Percentiles rank a stretch among this genome's conserved stretches.
Evolutionary conservation across 2,797 vertebrate genomes (phyloP).

Genomic region (Diceros bicornis): DNA sequence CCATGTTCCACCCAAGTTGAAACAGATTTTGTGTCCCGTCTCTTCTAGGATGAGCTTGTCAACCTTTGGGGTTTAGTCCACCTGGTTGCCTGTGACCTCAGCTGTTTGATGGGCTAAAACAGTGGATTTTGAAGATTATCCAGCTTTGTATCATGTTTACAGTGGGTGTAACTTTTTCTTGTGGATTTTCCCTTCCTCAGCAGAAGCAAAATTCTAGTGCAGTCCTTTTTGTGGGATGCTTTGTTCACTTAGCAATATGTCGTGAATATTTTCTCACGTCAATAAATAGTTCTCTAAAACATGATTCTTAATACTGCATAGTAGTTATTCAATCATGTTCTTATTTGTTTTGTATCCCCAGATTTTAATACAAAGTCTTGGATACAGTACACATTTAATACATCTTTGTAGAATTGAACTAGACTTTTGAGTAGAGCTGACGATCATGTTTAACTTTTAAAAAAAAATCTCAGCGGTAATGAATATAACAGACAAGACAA

Average conservation of each 20-base stretch:
- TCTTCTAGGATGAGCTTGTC: background rate
- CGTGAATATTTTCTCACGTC: background rate
- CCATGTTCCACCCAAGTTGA: background rate
- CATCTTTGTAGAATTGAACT: background rate
- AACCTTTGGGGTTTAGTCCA: background rate
- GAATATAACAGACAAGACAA: background rate
- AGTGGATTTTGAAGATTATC: background rate
- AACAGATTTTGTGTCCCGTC: background rate
- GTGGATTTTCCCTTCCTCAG: background rate
- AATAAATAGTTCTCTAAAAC: conserved; percentile 10
- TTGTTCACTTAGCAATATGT: background rate
- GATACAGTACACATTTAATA: background rate
- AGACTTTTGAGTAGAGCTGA: background rate
- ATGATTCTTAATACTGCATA: background rate
- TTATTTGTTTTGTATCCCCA: background rate
- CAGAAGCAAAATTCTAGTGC: background rate
- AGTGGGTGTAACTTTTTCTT: background rate
- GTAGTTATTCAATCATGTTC: background rate
- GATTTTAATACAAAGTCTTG: background rate
- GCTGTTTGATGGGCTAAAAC: background rate
- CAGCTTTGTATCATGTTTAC: background rate
- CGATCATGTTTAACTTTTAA: background rate
- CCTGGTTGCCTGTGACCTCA: background rate
- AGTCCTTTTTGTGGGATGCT: background rate
- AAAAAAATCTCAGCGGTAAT: background rate